Evolutionary conservation across 2,888 invertebrate genomes (phyloP).

Genomic region (Emmelina monodactyla): DNA sequence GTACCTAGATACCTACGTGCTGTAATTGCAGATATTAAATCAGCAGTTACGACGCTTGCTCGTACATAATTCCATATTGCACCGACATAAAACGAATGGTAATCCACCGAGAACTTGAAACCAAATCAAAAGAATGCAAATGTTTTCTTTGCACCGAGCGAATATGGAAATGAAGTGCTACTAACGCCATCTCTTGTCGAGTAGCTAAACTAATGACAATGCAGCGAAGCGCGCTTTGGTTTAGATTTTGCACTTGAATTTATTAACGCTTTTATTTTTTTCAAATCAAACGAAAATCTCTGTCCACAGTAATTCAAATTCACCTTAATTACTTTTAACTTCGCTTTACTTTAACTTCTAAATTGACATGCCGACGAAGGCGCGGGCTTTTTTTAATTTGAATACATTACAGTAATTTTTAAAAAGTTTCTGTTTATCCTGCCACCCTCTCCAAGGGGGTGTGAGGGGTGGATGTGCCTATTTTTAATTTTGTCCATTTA

Average conservation of each 20-base stretch:
- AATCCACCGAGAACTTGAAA: conserved; percentile 20
- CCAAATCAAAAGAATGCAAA: conserved; percentile 44
- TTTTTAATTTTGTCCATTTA: conserved; percentile 29
- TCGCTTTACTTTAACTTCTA: conserved; percentile 17
- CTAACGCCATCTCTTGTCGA: conserved; percentile 34
- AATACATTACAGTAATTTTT: conserved; percentile 39
- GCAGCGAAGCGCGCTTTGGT: background rate
- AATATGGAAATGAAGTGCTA: conserved; percentile 21
- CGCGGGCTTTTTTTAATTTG: conserved; percentile 27
- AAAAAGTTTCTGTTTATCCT: conserved; percentile 37
- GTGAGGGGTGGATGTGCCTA: no score
- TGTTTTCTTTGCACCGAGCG: no score
- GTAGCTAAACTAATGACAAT: conserved; percentile 14
- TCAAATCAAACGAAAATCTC: background rate
- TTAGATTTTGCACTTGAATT: background rate
- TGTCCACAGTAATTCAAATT: background rate
- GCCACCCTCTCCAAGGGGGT: conserved; percentile 19
- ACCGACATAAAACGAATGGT: background rate
- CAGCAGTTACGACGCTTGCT: no score
- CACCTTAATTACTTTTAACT: conserved; percentile 10
- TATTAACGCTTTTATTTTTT: background rate
- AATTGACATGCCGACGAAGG: conserved; percentile 24
- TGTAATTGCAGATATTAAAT: no score
- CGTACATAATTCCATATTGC: background rate
- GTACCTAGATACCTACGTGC: no score